Evolutionary conservation across 2,797 vertebrate species (phyloP), one percentile per base, ranked within the genome.

Genomic region (Dipus sagitta): DNA sequence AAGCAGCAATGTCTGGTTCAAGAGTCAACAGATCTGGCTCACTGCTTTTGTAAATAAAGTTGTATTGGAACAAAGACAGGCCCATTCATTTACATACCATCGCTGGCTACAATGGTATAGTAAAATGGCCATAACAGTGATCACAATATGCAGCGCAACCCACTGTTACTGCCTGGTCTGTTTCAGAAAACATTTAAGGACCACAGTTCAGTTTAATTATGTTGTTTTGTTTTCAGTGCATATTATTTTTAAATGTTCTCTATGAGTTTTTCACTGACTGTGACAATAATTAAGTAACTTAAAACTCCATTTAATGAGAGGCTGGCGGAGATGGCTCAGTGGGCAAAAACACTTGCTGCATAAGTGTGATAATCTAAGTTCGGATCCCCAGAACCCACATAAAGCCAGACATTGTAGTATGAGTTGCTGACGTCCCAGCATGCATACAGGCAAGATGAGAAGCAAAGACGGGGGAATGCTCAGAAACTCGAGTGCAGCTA

Each of bases 21-120:
- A 74, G 42, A 78, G 60, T 74, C 72, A 74, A 12, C 60, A 65
- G 24, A 70, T 28, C 42, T 67, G 21, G 32, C 60, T 67, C 60
- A 32, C 58, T 17, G 21, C 10, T 75, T 86, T 72, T 86, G 12
- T 34, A 62, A 90, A 47, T 90, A 92, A 92, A 95, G 26, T 64
- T 82, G 90, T 86, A 88, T 24, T 86, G 34, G 42, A 75, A 90
- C 32, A 26, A n/a, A 70, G 58, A 34, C 20, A 30, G 34, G 67
- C 10, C 32, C 32, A 58, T 47, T 83, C 13, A 38, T 38, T 68
- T 77, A 24, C n/a, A 23, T n/a, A 47, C n/a, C 30, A 32, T 77
- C 70, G 72, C 6, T 7, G 18, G 38, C 42, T 47, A 20, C 7
- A 12, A 26, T 10, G 28, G 20, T 62, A 84, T 17, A 68, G 34